phyloP scores from a whole-genome alignment of 2,113 vertebrate species.

The Eolophus roseicapilla region DNA sequence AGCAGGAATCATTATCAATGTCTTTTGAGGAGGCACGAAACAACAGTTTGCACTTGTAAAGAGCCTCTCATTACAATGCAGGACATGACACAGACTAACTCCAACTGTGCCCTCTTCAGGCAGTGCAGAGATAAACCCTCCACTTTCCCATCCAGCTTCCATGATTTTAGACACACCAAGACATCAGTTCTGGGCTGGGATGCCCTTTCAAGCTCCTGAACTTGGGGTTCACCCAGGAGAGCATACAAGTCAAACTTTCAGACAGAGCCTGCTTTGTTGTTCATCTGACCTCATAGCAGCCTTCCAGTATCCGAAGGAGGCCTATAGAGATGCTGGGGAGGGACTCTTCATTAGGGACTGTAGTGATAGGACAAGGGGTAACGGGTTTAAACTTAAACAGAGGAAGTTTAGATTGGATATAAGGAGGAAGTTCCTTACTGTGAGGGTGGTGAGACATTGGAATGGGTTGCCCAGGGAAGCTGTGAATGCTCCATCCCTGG shows the following conservation, averaged over 20 bases:
- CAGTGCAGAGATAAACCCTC: neutral
- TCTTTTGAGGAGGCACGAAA: neutral
- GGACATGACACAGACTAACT: neutral
- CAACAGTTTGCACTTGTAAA: neutral
- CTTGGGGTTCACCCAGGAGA: neutral
- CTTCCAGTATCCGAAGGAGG: no score
- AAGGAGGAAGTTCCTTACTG: no score
- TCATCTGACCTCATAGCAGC: no score
- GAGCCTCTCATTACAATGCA: neutral
- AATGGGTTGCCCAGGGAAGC: no score
- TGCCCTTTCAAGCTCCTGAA: neutral
- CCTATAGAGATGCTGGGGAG: no score
- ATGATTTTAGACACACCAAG: neutral
- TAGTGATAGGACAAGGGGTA: no score
- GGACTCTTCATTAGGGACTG: no score
- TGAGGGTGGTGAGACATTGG: no score
- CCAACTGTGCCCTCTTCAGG: neutral
- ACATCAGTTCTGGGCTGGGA: neutral
- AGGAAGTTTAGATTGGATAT: no score
- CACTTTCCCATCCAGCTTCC: neutral
- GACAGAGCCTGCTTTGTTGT: conserved; percentile 23
- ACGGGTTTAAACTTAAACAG: no score
- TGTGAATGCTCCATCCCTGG: no score
- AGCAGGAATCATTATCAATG: neutral
- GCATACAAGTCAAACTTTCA: neutral